Percentiles rank a stretch among this genome's conserved stretches.
These are phyloP conservation scores for Pheosia tremula DNA, from an alignment of 2,888 invertebrate genomes.

Conservation along the genomic window DNA sequence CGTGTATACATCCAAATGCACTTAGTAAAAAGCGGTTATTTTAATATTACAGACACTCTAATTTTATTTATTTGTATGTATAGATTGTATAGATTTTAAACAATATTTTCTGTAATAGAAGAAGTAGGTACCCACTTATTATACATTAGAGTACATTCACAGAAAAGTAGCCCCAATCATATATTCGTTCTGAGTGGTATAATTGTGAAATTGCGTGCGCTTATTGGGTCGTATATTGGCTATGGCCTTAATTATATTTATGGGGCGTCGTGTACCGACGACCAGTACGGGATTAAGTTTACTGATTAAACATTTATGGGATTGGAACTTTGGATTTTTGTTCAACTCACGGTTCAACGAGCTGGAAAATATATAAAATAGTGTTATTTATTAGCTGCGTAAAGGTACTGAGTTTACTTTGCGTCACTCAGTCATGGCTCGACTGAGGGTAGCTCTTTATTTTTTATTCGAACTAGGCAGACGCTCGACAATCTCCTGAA, in stretches of 20 bases:
- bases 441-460: too few relatives aligned
- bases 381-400: too few relatives aligned
- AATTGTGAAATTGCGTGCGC: constrained; percentile 53
- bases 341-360: neutral
- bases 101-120: too few relatives aligned
- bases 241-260: constrained; percentile 45
- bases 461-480: too few relatives aligned
- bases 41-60: too few relatives aligned
- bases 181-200: constrained; percentile 31
- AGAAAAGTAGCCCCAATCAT: constrained; percentile 28
- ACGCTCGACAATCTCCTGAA: too few relatives aligned
- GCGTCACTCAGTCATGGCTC: too few relatives aligned
- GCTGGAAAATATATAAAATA: neutral
- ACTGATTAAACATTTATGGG: neutral
- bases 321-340: neutral
- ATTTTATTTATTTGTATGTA: too few relatives aligned
- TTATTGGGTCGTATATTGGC: constrained; percentile 42
- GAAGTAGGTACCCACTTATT: neutral
- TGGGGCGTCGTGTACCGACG: constrained; percentile 20
- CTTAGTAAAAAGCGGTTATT: too few relatives aligned
- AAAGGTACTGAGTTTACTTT: too few relatives aligned
- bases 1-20: too few relatives aligned
- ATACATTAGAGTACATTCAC: neutral
- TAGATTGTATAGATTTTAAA: too few relatives aligned
- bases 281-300: constrained; percentile 9